phyloP scores from a whole-genome alignment of 2,888 invertebrate genomes.

The Penaeus monodon region DNA sequence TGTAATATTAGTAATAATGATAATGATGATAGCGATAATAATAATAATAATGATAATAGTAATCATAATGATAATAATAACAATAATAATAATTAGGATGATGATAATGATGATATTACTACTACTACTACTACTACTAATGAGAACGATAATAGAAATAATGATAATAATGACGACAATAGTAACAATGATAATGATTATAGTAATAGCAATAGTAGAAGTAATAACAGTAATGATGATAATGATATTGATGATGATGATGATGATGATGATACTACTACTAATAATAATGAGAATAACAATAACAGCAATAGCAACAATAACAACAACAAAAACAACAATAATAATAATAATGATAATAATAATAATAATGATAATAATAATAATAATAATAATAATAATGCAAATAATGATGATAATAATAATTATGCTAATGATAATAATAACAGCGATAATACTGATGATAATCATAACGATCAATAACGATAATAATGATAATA shows the following conservation, averaged over 20 bases:
- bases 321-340: neutral
- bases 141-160: neutral
- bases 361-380: slow-evolving; percentile 6
- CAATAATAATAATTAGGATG: no score
- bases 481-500: no score
- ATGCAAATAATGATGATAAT: neutral
- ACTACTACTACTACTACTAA: no score
- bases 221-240: neutral
- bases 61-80: neutral
- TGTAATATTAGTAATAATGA: neutral
- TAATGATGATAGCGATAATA: neutral
- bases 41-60: neutral
- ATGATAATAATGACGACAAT: neutral
- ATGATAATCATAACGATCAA: no score
- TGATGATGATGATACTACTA: neutral
- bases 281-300: neutral
- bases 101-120: no score
- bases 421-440: neutral
- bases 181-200: neutral
- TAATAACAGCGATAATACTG: neutral
- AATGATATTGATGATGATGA: neutral
- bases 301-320: neutral
- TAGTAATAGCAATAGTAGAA: neutral
- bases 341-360: neutral
- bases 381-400: slow-evolving; percentile 10